These are phyloP conservation scores for Anastrepha ludens DNA, from an alignment of 1,140 invertebrate genomes.

Conservation along the genomic window DNA sequence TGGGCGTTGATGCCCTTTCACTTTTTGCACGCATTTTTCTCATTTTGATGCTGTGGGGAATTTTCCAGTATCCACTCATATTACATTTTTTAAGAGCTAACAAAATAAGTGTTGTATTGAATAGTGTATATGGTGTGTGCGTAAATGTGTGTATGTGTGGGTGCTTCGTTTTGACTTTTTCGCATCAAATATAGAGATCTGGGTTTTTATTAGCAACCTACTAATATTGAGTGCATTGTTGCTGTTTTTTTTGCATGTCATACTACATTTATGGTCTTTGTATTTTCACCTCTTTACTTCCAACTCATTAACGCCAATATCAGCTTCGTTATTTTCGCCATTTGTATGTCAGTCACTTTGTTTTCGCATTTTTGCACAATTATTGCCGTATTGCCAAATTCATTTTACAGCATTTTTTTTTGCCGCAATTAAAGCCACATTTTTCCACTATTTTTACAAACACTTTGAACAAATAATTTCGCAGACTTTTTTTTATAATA, in stretches of 20 bases:
- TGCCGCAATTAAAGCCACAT: background rate
- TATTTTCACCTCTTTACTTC: constrained; percentile 46
- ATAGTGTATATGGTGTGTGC: background rate
- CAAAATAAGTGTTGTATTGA: background rate
- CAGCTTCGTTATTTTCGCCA: constrained; percentile 29
- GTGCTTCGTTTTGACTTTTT: constrained; percentile 3
- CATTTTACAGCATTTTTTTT: background rate
- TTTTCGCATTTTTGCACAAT: constrained; percentile 30
- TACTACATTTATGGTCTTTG: background rate
- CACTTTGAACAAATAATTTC: no score
- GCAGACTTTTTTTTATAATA: background rate
- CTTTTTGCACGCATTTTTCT: constrained; percentile 37
- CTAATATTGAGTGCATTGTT: background rate
- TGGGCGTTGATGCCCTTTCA: constrained; percentile 50
- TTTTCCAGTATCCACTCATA: background rate
- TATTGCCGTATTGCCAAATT: constrained; percentile 4
- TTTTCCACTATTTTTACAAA: background rate
- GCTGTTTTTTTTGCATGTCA: background rate
- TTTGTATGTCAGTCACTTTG: background rate
- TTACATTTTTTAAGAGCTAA: constrained; percentile 14
- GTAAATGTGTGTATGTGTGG: background rate
- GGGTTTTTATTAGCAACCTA: constrained; percentile 19
- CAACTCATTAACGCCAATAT: constrained; percentile 27
- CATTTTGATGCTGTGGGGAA: constrained; percentile 43
- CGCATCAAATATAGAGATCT: background rate